phyloP scores from a whole-genome alignment of 2,113 vertebrate genomes.

The Nanger granti region DNA sequence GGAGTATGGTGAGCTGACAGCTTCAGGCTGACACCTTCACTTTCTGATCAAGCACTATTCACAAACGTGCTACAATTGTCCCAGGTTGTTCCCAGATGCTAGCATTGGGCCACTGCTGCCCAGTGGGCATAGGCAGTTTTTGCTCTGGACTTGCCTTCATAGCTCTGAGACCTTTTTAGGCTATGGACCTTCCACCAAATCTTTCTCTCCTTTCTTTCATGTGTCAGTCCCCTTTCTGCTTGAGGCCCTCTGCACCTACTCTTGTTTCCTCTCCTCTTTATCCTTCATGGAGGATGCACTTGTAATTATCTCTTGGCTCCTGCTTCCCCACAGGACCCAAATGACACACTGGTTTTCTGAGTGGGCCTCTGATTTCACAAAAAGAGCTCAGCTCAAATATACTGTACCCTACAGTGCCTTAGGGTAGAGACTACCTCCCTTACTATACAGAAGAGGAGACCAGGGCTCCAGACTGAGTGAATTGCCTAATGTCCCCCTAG shows the following conservation, averaged over 20 bases:
- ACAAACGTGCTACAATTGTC: neutral
- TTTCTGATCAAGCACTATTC: accelerated
- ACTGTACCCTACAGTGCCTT: neutral
- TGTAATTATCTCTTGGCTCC: neutral
- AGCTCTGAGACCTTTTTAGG: neutral
- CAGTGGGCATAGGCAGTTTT: neutral
- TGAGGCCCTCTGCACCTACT: neutral
- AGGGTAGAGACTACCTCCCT: neutral
- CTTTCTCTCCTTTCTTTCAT: neutral
- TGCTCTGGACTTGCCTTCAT: no score
- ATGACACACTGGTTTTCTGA: neutral
- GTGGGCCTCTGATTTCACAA: neutral
- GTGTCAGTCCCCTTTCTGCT: no score
- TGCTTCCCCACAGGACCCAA: neutral
- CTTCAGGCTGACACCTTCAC: neutral
- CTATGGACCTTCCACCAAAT: no score
- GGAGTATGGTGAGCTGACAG: neutral
- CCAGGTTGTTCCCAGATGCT: neutral
- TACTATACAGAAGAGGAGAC: neutral
- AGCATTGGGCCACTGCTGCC: neutral
- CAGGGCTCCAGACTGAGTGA: neutral
- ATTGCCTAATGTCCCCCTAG: neutral
- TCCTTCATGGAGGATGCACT: neutral
- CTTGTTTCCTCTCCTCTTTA: neutral
- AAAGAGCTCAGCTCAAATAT: neutral